Conservation (phyloP, 2,113 vertebrate genomes). For the Notechis scutatus region DNA sequence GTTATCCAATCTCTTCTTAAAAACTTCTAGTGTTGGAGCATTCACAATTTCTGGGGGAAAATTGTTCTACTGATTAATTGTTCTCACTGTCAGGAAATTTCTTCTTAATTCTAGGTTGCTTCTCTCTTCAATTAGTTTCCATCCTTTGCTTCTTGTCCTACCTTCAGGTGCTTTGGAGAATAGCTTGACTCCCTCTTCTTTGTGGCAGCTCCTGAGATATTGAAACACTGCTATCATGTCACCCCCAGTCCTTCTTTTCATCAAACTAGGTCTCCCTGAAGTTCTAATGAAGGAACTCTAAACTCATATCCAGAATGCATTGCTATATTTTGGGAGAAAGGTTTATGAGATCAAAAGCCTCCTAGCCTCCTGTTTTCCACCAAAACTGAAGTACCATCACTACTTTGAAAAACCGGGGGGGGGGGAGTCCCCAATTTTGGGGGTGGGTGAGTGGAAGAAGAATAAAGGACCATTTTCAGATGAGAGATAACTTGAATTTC, state of each 20-base stretch:
- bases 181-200: too few relatives aligned
- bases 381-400: neutral
- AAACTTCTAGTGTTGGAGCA: too few relatives aligned
- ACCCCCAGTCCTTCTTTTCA: too few relatives aligned
- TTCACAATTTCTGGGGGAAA: too few relatives aligned
- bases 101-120: too few relatives aligned
- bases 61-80: too few relatives aligned
- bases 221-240: neutral
- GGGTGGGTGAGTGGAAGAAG: conserved; percentile 36
- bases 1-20: too few relatives aligned
- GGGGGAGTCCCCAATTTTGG: conserved; percentile 11
- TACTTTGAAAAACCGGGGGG: neutral
- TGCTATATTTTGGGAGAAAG: neutral
- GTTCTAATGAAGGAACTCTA: neutral
- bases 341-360: neutral
- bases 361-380: neutral
- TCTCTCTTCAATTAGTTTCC: too few relatives aligned
- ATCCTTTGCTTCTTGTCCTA: too few relatives aligned
- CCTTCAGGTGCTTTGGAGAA: too few relatives aligned
- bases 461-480: conserved; percentile 50
- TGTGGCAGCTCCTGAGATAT: too few relatives aligned
- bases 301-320: neutral
- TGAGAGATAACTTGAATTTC: conserved; percentile 46
- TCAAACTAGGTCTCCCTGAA: neutral
- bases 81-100: too few relatives aligned